Evolutionary conservation across 1,140 invertebrate genomes (phyloP), one percentile per base, ranked within the genome.

Genomic region (Diorhabda sublineata): DNA sequence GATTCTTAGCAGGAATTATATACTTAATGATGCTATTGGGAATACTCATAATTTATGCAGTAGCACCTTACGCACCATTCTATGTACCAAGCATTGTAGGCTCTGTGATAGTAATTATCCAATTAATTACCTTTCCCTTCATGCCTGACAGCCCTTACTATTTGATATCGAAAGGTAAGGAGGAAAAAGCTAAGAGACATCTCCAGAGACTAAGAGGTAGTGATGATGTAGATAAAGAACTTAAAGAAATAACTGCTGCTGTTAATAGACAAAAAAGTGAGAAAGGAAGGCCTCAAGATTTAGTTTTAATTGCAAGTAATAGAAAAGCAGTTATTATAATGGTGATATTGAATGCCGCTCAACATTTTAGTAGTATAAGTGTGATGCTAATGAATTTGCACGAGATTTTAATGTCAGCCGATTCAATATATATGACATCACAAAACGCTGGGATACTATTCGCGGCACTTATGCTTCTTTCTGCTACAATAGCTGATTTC

Each of bases 341-440:
- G 70, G 63, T 87, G 42, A 78, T 79, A 0, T 75, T 88, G 58
- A 85, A 88, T 80, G 76, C 81, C 68, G 81, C 86, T 66, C 86
- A 87, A 71, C 83, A 84, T 69, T 77, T 82, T 4, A 77, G 74
- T 66, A 82, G 83, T 56, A 79, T 83, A 42, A 81, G 86, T 73
- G 85, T 84, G 3, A 81, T 88, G 11, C 80, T 87, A 70, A 87
- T 86, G 71, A 87, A 86, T 71, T 79, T 85, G 0, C 83, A 83
- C 4, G 75, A 77, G 3, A 86, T 82, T 77, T 84, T 82, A 42
- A 67, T 64, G 58, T 60, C 75, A 56, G 83, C 85, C 47, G 80
- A 78, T 42, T 75, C 72, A 5, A 73, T 64, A 6, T 71, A 70
- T 7, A 57, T 82, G 11, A 45, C 71, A 0, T 66, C 77, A 3